phyloP scores from a whole-genome alignment of 1,140 invertebrate genomes.

The Periplaneta americana region DNA sequence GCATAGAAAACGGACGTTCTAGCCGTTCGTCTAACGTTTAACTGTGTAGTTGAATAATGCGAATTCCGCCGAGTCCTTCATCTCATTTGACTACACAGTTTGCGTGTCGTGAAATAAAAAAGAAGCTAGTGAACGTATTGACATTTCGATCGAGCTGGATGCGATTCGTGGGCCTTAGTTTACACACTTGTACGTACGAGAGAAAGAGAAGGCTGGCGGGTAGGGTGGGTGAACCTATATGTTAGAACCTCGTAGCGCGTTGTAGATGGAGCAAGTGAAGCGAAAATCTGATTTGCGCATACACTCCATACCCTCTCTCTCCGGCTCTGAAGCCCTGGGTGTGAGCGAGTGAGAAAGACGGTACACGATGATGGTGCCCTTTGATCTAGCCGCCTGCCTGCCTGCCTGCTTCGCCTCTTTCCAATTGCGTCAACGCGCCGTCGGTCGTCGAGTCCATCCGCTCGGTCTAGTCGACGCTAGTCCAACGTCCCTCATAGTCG shows the following conservation, averaged over 20 bases:
- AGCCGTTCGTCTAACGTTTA: too few relatives aligned
- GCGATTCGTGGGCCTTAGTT: background rate
- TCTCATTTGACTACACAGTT: too few relatives aligned
- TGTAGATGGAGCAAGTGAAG: slow-evolving; percentile 28
- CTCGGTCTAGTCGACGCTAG: too few relatives aligned
- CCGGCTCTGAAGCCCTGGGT: too few relatives aligned
- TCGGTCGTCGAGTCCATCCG: slow-evolving; percentile 9
- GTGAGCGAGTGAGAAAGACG: slow-evolving; percentile 30
- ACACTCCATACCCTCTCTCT: slow-evolving; percentile 18
- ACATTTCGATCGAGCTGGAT: background rate
- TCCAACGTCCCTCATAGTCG: slow-evolving; percentile 14
- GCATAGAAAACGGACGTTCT: too few relatives aligned
- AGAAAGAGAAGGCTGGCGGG: too few relatives aligned
- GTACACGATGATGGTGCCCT: slow-evolving; percentile 31
- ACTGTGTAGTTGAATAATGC: too few relatives aligned
- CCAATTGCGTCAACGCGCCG: slow-evolving; percentile 24
- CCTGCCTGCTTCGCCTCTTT: slow-evolving; percentile 34
- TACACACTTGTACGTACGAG: too few relatives aligned
- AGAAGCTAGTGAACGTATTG: background rate
- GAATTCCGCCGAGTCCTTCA: too few relatives aligned
- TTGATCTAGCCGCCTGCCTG: slow-evolving; percentile 43
- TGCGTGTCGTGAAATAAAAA: too few relatives aligned
- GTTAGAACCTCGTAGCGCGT: slow-evolving; percentile 26
- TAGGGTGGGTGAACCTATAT: background rate
- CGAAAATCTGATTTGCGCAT: slow-evolving; percentile 42